Evolutionary conservation across 2,888 invertebrate genomes (phyloP), one percentile per base, ranked within the genome.

Genomic region (Agrochola lota): DNA sequence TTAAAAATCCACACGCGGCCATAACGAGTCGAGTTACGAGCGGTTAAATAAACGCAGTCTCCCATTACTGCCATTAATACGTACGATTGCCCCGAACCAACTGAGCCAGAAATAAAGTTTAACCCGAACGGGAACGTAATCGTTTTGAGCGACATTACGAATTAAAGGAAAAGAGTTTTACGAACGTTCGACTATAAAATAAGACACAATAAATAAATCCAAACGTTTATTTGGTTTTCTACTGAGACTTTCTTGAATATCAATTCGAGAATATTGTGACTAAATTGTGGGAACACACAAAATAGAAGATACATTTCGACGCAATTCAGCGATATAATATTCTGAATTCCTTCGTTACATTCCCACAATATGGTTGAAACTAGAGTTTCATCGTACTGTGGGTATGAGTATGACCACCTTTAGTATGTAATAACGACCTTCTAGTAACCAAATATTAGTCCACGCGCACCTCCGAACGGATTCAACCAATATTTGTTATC

Each of bases 11-110:
- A 94, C 94, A 94, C 92, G 91, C 91, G 90, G 91, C 94, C 93
- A 92, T 95, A 94, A 95, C 94, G 91, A 93, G 90, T 87, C 91
- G 90, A 93, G 93, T 96, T 95, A 96, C 95, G 95, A 95, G 93
- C 95, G 93, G 94, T 96, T 95, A 96, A 96, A 96, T 95, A 96
- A 95, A 96, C 94, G 92, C 91, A 92, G 93, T 92, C 93, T 92
- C 91, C 94, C 94, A 95, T 95, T 95, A 95, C 94, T 91, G 92
- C 93, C 89, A 85, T 87, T 90, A 91, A 90, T 90, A 90, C 88
- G 84, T 87, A 90, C 88, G 91, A 94, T 95, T 85, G 92, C 91
- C 91, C 89, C 90, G 91, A 90, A 90, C 91, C 92, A 92, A 93
- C 92, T 88, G 91, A 90, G 93, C 93, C 95, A 94, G 93, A 96